Evolutionary conservation across 2,113 vertebrate genomes (phyloP).

Genomic region (Coracopsis vasa): DNA sequence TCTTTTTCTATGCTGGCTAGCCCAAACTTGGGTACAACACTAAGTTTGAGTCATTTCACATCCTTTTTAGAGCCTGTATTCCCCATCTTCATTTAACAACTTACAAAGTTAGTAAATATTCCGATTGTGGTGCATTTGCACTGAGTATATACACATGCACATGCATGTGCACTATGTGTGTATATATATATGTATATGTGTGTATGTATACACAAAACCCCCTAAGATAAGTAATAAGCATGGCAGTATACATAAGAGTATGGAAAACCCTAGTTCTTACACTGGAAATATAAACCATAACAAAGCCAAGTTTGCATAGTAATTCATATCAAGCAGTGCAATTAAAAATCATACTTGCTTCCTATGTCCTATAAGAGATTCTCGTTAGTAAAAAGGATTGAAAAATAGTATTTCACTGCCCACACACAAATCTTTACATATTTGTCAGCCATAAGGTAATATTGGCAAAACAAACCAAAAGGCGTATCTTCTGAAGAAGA

Average conservation of each 20-base stretch:
- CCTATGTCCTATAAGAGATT: neutral
- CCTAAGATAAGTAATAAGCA: neutral
- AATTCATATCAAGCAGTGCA: neutral
- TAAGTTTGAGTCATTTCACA: neutral
- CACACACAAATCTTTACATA: neutral
- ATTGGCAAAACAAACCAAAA: neutral
- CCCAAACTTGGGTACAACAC: neutral
- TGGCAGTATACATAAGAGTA: neutral
- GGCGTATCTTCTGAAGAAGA: neutral
- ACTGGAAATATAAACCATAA: neutral
- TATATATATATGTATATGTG: fast-evolving
- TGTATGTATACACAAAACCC: fast-evolving
- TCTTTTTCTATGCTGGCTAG: neutral
- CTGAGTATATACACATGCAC: neutral
- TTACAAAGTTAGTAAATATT: neutral
- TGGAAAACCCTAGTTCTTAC: neutral
- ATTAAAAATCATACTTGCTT: neutral
- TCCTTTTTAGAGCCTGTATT: neutral
- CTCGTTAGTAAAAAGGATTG: neutral
- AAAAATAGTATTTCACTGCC: neutral
- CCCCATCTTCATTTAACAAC: neutral
- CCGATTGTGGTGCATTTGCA: neutral
- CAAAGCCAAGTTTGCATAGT: neutral
- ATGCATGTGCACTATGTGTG: neutral
- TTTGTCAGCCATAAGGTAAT: neutral